Evolutionary conservation across 2,797 vertebrate species (phyloP), one percentile per base, ranked within the genome.

Genomic region (Lates japonicus): DNA sequence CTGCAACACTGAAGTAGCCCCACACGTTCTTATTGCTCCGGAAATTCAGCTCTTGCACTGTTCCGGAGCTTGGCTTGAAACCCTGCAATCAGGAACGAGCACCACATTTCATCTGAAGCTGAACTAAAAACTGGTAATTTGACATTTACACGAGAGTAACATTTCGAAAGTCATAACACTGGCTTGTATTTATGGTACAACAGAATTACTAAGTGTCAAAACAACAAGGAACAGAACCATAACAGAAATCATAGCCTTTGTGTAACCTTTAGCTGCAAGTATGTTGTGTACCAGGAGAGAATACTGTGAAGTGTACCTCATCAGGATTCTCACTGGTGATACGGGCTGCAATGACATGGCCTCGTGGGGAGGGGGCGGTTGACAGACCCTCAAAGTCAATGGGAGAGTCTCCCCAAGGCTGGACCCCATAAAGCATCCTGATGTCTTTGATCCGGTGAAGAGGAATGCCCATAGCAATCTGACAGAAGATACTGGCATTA

Each of bases 1-100:
- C 98, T n/a, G 98, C 98, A 20, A 99, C 98, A 3, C 98, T 99
- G 93, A 99, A 99, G 95, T 99, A 99, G 74, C 98, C 98, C 98
- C 98, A 99, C 52, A 99, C 98, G 0, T 99, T 99, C 91, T 99
- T 99, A 86, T 97, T 99, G 93, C 98, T 99, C 85, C 98, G 97
- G 90, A 99, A 99, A 91, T 99, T 99, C 87, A 99, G 95, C 81
- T 99, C 98, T 86, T 99, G 98, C 29, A 99, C 98, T 0, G 98
- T 99, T 79, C 98, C 98, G 0, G 98, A 99, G 82, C 98, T 99
- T 29, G 98, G 98, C 83, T 99, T 99, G 91, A 99, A 99, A n/a
- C 98, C 98, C 98, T 99, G 91, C 49, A 82, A 87, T 39, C 37
- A 86, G 25, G 77, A 31, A 67, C 0, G 7, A 42, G 54, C 22